Percentiles rank a stretch among this genome's conserved stretches.
Evolutionary conservation across 1,140 invertebrate genomes (phyloP).

Genomic region (Atta cephalotes): DNA sequence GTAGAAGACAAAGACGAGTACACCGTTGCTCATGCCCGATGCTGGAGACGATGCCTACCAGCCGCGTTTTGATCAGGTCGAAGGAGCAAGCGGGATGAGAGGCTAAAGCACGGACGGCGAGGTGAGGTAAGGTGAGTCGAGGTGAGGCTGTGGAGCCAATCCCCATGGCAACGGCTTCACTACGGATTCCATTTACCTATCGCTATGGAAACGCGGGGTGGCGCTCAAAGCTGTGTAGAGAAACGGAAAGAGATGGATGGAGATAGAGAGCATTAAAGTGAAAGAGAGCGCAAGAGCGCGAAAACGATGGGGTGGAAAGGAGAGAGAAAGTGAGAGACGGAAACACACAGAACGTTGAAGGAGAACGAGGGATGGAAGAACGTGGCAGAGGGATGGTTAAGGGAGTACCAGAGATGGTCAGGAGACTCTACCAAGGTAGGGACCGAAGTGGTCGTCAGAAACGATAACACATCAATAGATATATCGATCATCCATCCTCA

Average conservation of each 20-base stretch:
- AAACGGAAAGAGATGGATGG: slow-evolving; percentile 66
- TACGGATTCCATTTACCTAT: slow-evolving; percentile 86
- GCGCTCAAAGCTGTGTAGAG: slow-evolving; percentile 81
- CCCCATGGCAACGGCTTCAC: slow-evolving; percentile 85
- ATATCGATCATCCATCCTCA: slow-evolving; percentile 77
- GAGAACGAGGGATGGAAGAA: slow-evolving; percentile 60
- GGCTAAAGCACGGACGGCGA: slow-evolving; percentile 72
- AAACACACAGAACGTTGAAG: slow-evolving; percentile 24
- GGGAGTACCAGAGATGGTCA: slow-evolving; percentile 26
- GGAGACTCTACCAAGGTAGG: slow-evolving; percentile 56
- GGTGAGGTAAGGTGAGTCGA: slow-evolving; percentile 79
- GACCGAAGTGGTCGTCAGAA: slow-evolving; percentile 72
- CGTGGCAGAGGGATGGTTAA: slow-evolving; percentile 41
- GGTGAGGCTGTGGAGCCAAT: slow-evolving; percentile 84
- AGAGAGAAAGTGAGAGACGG: slow-evolving; percentile 19
- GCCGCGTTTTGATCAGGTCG: slow-evolving; percentile 76
- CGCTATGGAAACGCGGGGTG: slow-evolving; percentile 85
- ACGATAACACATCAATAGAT: slow-evolving; percentile 79
- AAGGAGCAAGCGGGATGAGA: slow-evolving; percentile 75
- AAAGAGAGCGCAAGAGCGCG: slow-evolving; percentile 54
- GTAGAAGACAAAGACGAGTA: slow-evolving; percentile 64
- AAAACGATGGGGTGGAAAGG: slow-evolving; percentile 43
- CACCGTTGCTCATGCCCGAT: slow-evolving; percentile 65
- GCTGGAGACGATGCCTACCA: slow-evolving; percentile 73
- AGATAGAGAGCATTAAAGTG: slow-evolving; percentile 67